A percentile compares a stretch with the other conserved stretches of the same genome.
phyloP scores from a whole-genome alignment of 2,113 vertebrate genomes.

The Cathartes aura region DNA sequence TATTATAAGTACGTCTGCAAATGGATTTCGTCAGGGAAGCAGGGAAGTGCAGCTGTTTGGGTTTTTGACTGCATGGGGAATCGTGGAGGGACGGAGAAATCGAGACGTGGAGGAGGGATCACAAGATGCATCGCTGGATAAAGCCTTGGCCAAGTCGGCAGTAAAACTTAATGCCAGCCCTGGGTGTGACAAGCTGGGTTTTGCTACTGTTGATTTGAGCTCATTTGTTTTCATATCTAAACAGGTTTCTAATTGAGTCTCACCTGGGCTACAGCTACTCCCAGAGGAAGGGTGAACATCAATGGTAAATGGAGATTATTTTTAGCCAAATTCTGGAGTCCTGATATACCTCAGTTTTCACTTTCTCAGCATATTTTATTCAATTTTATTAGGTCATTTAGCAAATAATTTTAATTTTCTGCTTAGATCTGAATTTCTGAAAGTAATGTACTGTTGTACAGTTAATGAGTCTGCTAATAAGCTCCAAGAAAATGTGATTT shows the following conservation, averaged over 20 bases:
- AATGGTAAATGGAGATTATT: conserved; percentile 13
- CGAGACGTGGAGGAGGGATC: not conserved
- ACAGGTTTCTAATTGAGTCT: not conserved
- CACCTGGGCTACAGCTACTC: not conserved
- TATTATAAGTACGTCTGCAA: not conserved
- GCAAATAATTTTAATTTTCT: conserved; percentile 86
- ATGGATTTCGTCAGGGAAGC: not conserved
- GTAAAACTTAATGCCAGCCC: not conserved
- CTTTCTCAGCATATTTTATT: conserved; percentile 79
- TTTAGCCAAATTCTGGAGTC: conserved; percentile 42
- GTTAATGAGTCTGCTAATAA: conserved; percentile 83
- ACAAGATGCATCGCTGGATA: not conserved
- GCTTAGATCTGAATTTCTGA: conserved; percentile 83
- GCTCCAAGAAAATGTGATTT: conserved; percentile 79
- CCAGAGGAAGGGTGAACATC: not conserved
- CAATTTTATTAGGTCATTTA: conserved; percentile 83
- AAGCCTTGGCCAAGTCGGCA: not conserved
- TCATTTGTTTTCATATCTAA: not conserved
- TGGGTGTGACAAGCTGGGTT: not conserved
- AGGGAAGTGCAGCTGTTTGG: not conserved
- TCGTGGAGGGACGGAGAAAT: not conserved
- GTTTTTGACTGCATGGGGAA: not conserved
- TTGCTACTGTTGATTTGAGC: not conserved
- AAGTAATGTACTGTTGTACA: conserved; percentile 82
- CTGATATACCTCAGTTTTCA: conserved; percentile 62